Percentiles rank a stretch among this genome's conserved stretches.
Conservation (phyloP, 2,797 vertebrate species). For the Echiichthys vipera region DNA sequence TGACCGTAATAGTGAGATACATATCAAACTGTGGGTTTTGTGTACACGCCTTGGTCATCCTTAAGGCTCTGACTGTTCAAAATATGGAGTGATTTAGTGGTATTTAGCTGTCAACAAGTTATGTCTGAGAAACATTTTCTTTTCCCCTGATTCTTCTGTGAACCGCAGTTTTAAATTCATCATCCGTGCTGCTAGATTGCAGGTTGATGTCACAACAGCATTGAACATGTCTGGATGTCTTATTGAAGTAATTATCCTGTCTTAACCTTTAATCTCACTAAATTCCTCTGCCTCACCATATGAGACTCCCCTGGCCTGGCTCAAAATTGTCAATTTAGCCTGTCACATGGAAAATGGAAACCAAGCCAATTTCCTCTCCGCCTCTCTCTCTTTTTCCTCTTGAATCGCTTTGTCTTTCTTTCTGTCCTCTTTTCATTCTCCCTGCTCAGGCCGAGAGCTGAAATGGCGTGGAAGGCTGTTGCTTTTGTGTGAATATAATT, state of each 20-base stretch:
- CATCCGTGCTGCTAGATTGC: slow-evolving; percentile 30
- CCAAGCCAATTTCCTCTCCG: slow-evolving; percentile 58
- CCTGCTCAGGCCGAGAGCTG: slow-evolving; percentile 35
- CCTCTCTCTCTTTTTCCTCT: slow-evolving; percentile 29
- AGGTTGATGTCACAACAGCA: slow-evolving; percentile 55
- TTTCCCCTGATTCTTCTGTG: slow-evolving; percentile 16
- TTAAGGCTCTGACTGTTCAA: background rate
- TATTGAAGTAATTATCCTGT: slow-evolving; percentile 78
- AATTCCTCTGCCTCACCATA: slow-evolving; percentile 64
- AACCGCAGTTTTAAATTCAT: slow-evolving; percentile 47
- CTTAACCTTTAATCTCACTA: slow-evolving; percentile 78
- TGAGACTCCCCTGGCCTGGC: slow-evolving; percentile 54
- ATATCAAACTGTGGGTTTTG: background rate
- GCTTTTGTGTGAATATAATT: slow-evolving; percentile 62
- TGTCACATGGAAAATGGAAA: slow-evolving; percentile 78
- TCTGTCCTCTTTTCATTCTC: slow-evolving; percentile 42
- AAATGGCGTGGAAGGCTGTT: slow-evolving; percentile 63
- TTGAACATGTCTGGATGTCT: slow-evolving; percentile 64
- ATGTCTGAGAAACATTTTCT: slow-evolving; percentile 23
- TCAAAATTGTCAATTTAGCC: slow-evolving; percentile 79
- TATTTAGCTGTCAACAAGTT: slow-evolving; percentile 37
- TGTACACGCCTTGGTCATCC: background rate
- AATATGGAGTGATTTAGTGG: background rate
- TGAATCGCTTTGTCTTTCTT: slow-evolving; percentile 58
- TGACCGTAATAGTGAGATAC: background rate